A percentile compares a stretch with the other conserved stretches of the same genome.
These are phyloP conservation scores for Geopemphigus sp. DNA, from an alignment of 1,140 invertebrate genomes.

Conservation along the genomic window DNA sequence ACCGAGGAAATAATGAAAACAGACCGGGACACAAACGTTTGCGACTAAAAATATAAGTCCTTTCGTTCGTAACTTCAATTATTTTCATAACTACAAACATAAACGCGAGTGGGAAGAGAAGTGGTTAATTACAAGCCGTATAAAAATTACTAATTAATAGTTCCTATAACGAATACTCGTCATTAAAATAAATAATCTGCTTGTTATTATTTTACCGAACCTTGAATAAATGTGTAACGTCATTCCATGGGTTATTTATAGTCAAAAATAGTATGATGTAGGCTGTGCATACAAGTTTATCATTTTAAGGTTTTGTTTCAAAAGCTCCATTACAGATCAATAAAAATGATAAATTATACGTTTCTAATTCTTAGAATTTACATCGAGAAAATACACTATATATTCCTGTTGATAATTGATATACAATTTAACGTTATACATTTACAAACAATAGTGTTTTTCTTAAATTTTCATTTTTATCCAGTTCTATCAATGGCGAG, in stretches of 20 bases:
- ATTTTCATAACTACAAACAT: too few relatives aligned
- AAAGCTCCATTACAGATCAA: not conserved
- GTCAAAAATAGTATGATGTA: not conserved
- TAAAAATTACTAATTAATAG: conserved; percentile 15
- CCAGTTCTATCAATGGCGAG: not conserved
- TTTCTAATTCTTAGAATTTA: not conserved
- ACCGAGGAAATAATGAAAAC: too few relatives aligned
- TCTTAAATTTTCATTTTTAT: too few relatives aligned
- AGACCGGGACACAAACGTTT: too few relatives aligned
- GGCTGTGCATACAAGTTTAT: not conserved
- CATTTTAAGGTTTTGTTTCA: not conserved
- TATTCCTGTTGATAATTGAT: too few relatives aligned
- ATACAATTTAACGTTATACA: not conserved
- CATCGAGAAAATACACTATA: too few relatives aligned
- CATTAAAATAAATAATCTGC: conserved; percentile 19
- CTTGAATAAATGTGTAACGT: not conserved
- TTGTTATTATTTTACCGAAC: not conserved
- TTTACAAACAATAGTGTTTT: not conserved
- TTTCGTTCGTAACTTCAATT: too few relatives aligned
- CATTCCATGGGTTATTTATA: not conserved
- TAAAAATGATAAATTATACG: not conserved
- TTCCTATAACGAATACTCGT: not conserved
- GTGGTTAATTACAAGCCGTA: conserved; percentile 13
- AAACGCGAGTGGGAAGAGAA: not conserved
- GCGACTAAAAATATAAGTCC: too few relatives aligned